These are phyloP conservation scores for Drosophila mayaguana DNA, from an alignment of 2,888 invertebrate species.

Conservation along the genomic window DNA sequence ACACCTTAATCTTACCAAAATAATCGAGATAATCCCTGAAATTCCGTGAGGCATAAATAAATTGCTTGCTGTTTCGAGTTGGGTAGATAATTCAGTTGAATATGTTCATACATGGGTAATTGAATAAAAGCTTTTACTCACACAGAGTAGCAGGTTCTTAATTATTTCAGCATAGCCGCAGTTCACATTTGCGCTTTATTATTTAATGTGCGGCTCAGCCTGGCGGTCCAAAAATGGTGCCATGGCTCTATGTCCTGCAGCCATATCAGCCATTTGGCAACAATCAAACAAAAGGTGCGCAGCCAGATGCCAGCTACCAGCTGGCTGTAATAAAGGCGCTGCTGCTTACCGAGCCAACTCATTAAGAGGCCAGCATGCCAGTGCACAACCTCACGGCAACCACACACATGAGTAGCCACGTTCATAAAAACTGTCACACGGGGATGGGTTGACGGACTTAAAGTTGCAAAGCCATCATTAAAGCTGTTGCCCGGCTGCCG, in stretches of 20 bases:
- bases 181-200: not conserved
- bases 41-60: not conserved
- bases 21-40: not conserved
- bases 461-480: conserved; percentile 63
- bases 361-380: conserved; percentile 34
- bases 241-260: conserved; percentile 21
- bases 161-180: conserved; percentile 4
- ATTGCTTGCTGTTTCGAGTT: not conserved
- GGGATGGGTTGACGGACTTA: conserved; percentile 30
- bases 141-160: not conserved
- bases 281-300: conserved; percentile 43
- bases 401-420: not conserved
- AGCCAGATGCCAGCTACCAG: conserved; percentile 6
- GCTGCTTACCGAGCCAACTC: conserved; percentile 30
- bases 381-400: not conserved
- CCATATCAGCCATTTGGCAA: conserved; percentile 33
- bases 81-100: not conserved
- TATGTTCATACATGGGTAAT: not conserved
- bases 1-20: not conserved
- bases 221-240: not conserved
- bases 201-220: not conserved
- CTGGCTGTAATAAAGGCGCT: conserved; percentile 11
- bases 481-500: conserved; percentile 33
- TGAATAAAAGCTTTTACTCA: no score
- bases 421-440: not conserved